These are phyloP conservation scores for Cyanocitta stelleri DNA, from an alignment of 2,113 vertebrate species.

Conservation along the genomic window DNA sequence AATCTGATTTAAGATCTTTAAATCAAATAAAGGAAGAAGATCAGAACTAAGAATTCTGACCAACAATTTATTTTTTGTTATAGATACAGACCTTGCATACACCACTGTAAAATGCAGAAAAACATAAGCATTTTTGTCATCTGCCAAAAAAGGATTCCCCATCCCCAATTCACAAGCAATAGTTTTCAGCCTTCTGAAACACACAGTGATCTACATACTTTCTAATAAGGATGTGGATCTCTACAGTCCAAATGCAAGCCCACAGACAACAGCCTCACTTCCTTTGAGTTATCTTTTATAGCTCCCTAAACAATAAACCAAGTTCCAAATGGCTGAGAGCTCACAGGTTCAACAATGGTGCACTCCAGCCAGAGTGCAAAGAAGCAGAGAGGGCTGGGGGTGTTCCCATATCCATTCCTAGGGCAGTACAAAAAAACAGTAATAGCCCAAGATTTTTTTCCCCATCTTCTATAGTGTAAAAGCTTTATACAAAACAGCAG, in stretches of 20 bases:
- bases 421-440: background rate
- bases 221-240: background rate
- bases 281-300: background rate
- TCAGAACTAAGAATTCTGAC: background rate
- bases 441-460: background rate
- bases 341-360: background rate
- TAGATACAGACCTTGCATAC: background rate
- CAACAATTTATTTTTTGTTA: background rate
- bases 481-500: background rate
- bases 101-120: background rate
- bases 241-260: background rate
- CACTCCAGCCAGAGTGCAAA: background rate
- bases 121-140: background rate
- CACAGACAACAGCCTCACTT: background rate
- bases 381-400: background rate
- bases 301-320: background rate
- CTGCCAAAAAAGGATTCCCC: background rate
- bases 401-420: background rate
- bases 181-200: background rate
- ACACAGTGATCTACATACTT: background rate
- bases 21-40: background rate
- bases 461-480: background rate
- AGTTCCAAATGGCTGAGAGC: fast-evolving
- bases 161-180: background rate
- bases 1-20: background rate